Evolutionary conservation across 1,140 invertebrate genomes (phyloP).

Genomic region (Drosophila pallidifrons): DNA sequence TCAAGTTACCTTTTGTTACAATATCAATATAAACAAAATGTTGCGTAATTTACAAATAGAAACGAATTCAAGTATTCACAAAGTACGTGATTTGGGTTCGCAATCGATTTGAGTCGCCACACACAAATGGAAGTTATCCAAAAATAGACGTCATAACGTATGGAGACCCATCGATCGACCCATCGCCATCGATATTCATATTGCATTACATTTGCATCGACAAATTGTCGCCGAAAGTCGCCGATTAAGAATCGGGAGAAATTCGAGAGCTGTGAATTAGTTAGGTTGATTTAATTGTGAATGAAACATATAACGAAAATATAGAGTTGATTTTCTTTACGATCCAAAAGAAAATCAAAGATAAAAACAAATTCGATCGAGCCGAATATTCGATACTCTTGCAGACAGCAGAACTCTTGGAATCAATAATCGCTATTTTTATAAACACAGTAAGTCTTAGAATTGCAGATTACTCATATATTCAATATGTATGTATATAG

Average conservation of each 20-base stretch:
- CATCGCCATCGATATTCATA: neutral
- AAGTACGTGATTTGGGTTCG: slow-evolving; percentile 22
- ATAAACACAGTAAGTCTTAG: too few relatives aligned
- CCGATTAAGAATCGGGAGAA: slow-evolving; percentile 2
- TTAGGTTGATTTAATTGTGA: neutral
- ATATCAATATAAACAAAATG: slow-evolving; percentile 10
- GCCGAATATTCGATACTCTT: slow-evolving; percentile 20
- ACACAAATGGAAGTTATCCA: slow-evolving; percentile 16
- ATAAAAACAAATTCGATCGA: neutral
- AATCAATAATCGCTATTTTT: too few relatives aligned
- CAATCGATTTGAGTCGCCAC: neutral
- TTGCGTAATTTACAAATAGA: slow-evolving; percentile 30
- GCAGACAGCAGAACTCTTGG: neutral
- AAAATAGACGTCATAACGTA: slow-evolving; percentile 12
- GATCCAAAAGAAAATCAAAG: slow-evolving; percentile 8
- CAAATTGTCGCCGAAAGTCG: neutral
- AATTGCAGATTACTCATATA: neutral
- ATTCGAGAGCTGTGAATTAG: neutral
- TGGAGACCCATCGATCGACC: neutral
- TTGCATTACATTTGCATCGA: slow-evolving; percentile 5
- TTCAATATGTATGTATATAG: neutral
- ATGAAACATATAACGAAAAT: neutral
- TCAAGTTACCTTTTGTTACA: neutral
- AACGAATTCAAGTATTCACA: slow-evolving; percentile 1
- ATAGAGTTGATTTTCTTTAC: neutral